These are phyloP conservation scores for Cephus rjabovi DNA, from an alignment of 2,888 invertebrate species.

Conservation along the genomic window DNA sequence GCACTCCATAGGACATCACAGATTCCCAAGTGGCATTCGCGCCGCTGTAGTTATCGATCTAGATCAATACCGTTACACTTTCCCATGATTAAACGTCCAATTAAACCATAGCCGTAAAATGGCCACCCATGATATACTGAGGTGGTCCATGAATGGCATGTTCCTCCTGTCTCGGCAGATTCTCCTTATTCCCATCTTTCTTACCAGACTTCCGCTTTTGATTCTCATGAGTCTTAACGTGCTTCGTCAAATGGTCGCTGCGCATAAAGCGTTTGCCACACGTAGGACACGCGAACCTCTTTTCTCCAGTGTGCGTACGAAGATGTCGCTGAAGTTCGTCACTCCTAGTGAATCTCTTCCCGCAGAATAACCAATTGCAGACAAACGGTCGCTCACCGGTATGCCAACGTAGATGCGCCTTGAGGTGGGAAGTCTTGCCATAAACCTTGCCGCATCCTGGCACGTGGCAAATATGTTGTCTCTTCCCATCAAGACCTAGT, in stretches of 20 bases:
- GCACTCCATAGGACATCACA: neutral
- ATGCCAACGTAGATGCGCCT: slow-evolving; percentile 93
- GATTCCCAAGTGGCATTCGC: neutral
- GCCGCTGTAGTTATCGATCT: neutral
- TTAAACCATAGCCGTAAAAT: neutral
- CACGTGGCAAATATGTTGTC: slow-evolving; percentile 87
- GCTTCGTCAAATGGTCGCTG: slow-evolving; percentile 94
- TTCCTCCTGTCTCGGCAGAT: slow-evolving; percentile 44
- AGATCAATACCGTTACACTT: neutral
- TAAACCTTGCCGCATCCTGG: slow-evolving; percentile 90
- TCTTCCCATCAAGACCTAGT: slow-evolving; percentile 82
- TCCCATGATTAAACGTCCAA: neutral
- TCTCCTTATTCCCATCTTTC: slow-evolving; percentile 66
- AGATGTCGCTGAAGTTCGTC: slow-evolving; percentile 87
- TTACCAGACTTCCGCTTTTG: slow-evolving; percentile 68
- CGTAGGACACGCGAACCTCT: slow-evolving; percentile 86
- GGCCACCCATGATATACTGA: neutral
- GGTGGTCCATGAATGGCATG: neutral
- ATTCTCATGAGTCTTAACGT: slow-evolving; percentile 88
- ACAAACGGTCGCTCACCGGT: slow-evolving; percentile 92
- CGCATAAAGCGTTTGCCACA: slow-evolving; percentile 93
- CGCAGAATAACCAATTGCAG: slow-evolving; percentile 90
- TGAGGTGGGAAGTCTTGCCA: slow-evolving; percentile 93
- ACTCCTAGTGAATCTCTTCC: slow-evolving; percentile 90
- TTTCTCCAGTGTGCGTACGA: slow-evolving; percentile 91